These are phyloP conservation scores for Eulithis prunata DNA, from an alignment of 2,888 invertebrate species.

Conservation along the genomic window DNA sequence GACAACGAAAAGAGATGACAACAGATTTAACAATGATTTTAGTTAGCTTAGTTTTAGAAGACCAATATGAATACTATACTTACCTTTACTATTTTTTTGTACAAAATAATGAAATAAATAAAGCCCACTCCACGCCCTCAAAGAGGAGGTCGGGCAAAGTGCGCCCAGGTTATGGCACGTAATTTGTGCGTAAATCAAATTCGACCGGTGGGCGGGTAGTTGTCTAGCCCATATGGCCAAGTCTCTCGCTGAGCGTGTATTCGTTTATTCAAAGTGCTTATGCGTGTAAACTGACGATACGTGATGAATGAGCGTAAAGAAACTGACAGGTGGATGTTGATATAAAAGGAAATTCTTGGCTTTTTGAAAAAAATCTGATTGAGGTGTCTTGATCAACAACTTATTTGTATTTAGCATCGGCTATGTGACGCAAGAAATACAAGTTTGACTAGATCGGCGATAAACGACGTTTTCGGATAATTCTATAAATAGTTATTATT, in stretches of 20 bases:
- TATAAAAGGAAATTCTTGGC: background rate
- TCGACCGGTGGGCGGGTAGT: conserved; percentile 79
- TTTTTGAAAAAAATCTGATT: too few relatives aligned
- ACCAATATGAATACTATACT: too few relatives aligned
- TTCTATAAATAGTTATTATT: too few relatives aligned
- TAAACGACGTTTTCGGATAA: too few relatives aligned
- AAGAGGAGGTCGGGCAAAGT: conserved; percentile 49
- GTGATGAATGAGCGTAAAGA: conserved; percentile 64
- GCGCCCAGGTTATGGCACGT: conserved; percentile 79
- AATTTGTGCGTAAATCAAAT: conserved; percentile 84
- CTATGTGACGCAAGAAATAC: too few relatives aligned
- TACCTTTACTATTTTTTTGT: too few relatives aligned
- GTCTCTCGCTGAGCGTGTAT: conserved; percentile 52
- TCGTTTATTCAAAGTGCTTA: conserved; percentile 68
- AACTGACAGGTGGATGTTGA: conserved; percentile 19
- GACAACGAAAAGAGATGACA: too few relatives aligned
- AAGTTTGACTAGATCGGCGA: too few relatives aligned
- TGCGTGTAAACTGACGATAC: conserved; percentile 73
- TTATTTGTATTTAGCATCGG: too few relatives aligned
- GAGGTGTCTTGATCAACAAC: too few relatives aligned
- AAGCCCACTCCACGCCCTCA: conserved; percentile 49
- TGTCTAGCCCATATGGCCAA: conserved; percentile 82
- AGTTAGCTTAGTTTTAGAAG: too few relatives aligned
- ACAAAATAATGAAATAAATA: conserved; percentile 19
- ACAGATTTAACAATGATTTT: too few relatives aligned